Base-by-base conservation (phyloP, 2,888 invertebrate species). In the Sinodicranocentrus sp. region DNA sequence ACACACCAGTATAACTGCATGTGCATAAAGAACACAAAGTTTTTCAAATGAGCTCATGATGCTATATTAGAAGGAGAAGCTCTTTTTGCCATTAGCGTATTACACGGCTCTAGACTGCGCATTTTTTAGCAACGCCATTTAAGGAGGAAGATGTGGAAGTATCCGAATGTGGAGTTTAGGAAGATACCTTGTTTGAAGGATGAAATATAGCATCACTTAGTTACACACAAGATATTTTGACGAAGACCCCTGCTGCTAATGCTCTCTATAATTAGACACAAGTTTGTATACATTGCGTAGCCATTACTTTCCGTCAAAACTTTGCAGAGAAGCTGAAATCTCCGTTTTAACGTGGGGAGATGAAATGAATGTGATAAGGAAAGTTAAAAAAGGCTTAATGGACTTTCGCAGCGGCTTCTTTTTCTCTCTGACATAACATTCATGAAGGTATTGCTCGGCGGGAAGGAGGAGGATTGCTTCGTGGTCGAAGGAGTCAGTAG, bases 231-330 rank as follows among this genome's bases (percentile, higher is more conserved):
- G 65, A 68, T 67, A 57, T 54, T 67, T 23, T 67, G 77, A 77
- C 33, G 59, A 25, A 77, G 71, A 78, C 78, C 78, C 78, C 78
- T 71, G 70, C 70, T 78, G 78, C 70, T 70, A 78, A 78, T 78
- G 78, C 43, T 78, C 78, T 78, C 78, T 78, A 78, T 78, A 78
- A 78, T 78, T 78, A 78, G 78, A 78, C 70, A 61, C 48, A 59
- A 48, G 26, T 44, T 63, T 70, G 70, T 70, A 19, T 25, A 52
- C 70, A 21, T 54, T 70, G 28, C 26, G 28, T 61, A 59, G 71
- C 70, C 78, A 78, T 78, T 78, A 78, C 78, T 78, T 70, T 59
- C 78, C 44, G 71, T 78, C 70, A 78, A 78, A 78, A 78, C 70
- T 78, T 78, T 70, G 70, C 70, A 26, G 61, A 63, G 63, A 65